A percentile compares a stretch with the other conserved stretches of the same genome.
phyloP scores from a whole-genome alignment of 2,797 vertebrate genomes.

The Coregonus ussuriensis region DNA sequence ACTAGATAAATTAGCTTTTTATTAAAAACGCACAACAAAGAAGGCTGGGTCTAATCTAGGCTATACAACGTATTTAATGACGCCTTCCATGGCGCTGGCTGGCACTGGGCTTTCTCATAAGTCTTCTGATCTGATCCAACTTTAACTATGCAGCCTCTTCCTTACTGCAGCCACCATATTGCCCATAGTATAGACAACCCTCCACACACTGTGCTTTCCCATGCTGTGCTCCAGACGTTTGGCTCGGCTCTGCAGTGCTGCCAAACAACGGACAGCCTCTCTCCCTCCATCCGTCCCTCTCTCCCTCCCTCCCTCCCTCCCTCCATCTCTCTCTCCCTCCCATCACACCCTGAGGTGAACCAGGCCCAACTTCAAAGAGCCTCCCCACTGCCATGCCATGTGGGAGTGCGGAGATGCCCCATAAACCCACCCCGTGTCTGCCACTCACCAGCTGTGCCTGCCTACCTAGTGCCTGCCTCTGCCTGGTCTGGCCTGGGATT shows the following conservation, averaged over 20 bases:
- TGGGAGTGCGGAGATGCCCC: conserved; percentile 63
- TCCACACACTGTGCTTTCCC: conserved; percentile 60
- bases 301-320: no score
- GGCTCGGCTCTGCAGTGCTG: conserved; percentile 64
- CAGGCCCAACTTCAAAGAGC: conserved; percentile 67
- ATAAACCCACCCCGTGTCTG: conserved; percentile 63
- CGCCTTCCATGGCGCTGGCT: background rate
- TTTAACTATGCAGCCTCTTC: conserved; percentile 32
- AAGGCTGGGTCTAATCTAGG: conserved; percentile 34
- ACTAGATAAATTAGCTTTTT: background rate
- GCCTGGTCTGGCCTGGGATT: conserved; percentile 34
- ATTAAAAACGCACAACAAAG: conserved; percentile 14
- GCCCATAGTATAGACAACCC: conserved; percentile 63
- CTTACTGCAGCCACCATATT: conserved; percentile 54
- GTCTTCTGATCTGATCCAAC: conserved; percentile 24
- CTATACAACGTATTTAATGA: conserved; percentile 22
- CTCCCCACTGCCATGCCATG: conserved; percentile 60
- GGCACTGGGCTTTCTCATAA: conserved; percentile 23
- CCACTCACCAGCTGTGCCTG: conserved; percentile 63
- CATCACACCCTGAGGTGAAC: conserved; percentile 67
- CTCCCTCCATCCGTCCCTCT: no score
- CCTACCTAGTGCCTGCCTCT: conserved; percentile 6
- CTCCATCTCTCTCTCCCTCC: conserved; percentile 36
- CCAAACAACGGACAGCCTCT: conserved; percentile 40
- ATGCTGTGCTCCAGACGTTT: conserved; percentile 70